Percentiles rank a stretch among this genome's conserved stretches.
Conservation (phyloP, 2,888 invertebrate species). For the Germaria angustata region DNA sequence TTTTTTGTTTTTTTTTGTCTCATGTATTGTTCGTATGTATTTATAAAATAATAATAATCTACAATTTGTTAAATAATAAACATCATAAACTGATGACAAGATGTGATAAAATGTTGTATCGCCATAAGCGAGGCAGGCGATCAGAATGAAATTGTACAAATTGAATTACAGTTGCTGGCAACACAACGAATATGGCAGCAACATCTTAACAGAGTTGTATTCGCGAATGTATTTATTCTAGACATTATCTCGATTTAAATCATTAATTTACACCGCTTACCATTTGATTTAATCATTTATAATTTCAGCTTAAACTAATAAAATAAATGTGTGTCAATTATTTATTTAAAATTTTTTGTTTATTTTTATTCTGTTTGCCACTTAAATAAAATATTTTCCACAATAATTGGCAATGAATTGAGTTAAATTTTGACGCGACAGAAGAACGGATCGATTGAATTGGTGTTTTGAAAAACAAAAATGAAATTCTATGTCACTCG, state of each 20-base stretch:
- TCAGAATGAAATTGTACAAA: conserved; percentile 63
- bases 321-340: conserved; percentile 60
- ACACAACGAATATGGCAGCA: conserved; percentile 55
- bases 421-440: conserved; percentile 9
- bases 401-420: conserved; percentile 62
- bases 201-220: conserved; percentile 55
- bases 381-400: conserved; percentile 44
- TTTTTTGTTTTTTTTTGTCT: background rate
- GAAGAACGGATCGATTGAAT: conserved; percentile 20
- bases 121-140: conserved; percentile 41
- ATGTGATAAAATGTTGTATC: conserved; percentile 66
- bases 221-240: conserved; percentile 38
- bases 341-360: conserved; percentile 31
- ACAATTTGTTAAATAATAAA: conserved; percentile 66
- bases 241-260: conserved; percentile 52
- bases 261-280: conserved; percentile 51
- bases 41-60: conserved; percentile 39
- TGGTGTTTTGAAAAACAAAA: background rate
- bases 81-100: conserved; percentile 66
- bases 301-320: conserved; percentile 47
- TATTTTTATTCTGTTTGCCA: conserved; percentile 12
- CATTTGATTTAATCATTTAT: conserved; percentile 52
- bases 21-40: background rate
- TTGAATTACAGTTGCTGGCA: conserved; percentile 52
- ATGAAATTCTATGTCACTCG: conserved; percentile 27